These are phyloP conservation scores for Epirrita christyi DNA, from an alignment of 2,888 invertebrate species.

Conservation along the genomic window DNA sequence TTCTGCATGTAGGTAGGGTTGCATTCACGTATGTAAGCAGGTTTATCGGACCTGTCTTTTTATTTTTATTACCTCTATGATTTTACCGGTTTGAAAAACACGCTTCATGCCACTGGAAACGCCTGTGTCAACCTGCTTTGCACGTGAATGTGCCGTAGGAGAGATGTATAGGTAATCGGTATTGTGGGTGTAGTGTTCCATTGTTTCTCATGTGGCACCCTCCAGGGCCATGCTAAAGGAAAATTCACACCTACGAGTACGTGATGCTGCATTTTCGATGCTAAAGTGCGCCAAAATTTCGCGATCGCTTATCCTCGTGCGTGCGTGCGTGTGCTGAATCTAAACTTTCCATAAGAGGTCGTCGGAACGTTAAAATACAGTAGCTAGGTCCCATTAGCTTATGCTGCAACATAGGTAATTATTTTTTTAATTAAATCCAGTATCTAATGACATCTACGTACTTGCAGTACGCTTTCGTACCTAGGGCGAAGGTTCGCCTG, in stretches of 20 bases:
- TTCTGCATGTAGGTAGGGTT: slow-evolving; percentile 42
- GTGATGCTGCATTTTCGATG: slow-evolving; percentile 31
- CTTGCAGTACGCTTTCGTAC: too few species aligned
- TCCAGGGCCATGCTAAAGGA: slow-evolving; percentile 38
- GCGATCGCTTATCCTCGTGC: slow-evolving; percentile 27
- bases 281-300: slow-evolving; percentile 32
- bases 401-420: too few species aligned
- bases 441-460: too few species aligned
- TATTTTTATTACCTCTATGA: too few species aligned
- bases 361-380: not conserved
- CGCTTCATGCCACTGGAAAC: not conserved
- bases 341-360: not conserved
- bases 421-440: too few species aligned
- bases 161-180: slow-evolving; percentile 31
- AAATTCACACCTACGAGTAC: slow-evolving; percentile 30
- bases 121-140: not conserved
- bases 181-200: slow-evolving; percentile 17
- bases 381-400: not conserved
- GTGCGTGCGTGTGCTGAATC: slow-evolving; percentile 17
- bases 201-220: slow-evolving; percentile 27
- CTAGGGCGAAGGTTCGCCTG: too few species aligned
- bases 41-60: too few species aligned
- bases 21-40: not conserved
- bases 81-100: too few species aligned
- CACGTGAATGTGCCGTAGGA: not conserved